These are phyloP conservation scores for Dendroctonus valens DNA, from an alignment of 1,140 invertebrate species.

Conservation along the genomic window DNA sequence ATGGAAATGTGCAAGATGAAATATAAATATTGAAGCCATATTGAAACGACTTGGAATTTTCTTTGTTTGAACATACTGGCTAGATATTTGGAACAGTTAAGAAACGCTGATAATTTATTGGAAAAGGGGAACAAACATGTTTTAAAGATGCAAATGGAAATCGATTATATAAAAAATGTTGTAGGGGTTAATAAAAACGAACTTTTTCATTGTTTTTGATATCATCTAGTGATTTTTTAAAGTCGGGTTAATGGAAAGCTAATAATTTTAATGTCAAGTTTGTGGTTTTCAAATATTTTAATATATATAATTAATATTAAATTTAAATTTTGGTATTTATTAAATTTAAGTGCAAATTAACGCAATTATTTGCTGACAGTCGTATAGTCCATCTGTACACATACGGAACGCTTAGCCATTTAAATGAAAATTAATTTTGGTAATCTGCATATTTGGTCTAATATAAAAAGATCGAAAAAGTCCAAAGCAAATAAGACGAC, in stretches of 20 bases:
- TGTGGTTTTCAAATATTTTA: not conserved
- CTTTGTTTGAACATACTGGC: not conserved
- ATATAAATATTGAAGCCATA: too few relatives aligned
- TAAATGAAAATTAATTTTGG: too few relatives aligned
- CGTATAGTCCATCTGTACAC: too few relatives aligned
- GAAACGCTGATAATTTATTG: conserved; percentile 23
- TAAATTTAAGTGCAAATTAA: too few relatives aligned
- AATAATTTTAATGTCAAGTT: conserved; percentile 15
- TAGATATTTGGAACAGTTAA: conserved; percentile 15
- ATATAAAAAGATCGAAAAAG: too few relatives aligned
- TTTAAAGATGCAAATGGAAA: conserved; percentile 20
- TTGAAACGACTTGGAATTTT: not conserved
- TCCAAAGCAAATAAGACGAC: too few relatives aligned
- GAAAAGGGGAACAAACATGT: conserved; percentile 15
- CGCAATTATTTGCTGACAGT: too few relatives aligned
- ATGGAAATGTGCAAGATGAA: too few relatives aligned
- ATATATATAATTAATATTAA: too few relatives aligned
- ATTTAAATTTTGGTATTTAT: too few relatives aligned
- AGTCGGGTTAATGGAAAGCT: conserved; percentile 19
- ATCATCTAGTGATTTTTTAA: conserved; percentile 5
- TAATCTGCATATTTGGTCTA: too few relatives aligned
- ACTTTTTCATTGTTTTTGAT: conserved; percentile 21
- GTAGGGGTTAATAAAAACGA: conserved; percentile 20
- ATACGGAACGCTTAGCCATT: too few relatives aligned
- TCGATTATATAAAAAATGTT: conserved; percentile 19